These are phyloP conservation scores for Emydoidea blandingii DNA, from an alignment of 2,797 vertebrate genomes.

Conservation along the genomic window DNA sequence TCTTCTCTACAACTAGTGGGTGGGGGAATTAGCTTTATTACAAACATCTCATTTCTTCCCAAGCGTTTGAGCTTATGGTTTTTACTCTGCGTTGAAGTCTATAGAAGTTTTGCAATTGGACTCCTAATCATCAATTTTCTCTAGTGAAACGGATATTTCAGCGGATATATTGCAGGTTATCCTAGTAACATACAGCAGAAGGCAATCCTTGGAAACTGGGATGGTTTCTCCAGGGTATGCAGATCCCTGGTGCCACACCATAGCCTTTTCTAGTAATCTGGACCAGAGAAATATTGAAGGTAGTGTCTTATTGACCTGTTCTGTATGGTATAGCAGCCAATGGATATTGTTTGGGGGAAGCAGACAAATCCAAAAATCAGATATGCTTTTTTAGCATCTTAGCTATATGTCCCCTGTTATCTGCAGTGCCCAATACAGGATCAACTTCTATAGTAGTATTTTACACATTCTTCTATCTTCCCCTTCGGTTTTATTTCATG, in stretches of 20 bases:
- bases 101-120: background rate
- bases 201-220: background rate
- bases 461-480: background rate
- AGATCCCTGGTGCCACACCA: background rate
- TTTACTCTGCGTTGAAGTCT: background rate
- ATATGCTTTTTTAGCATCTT: background rate
- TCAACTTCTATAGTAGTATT: background rate
- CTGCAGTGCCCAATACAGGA: background rate
- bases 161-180: conserved; percentile 11
- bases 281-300: background rate
- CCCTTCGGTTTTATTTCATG: background rate
- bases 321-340: background rate
- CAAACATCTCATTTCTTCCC: background rate
- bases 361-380: background rate
- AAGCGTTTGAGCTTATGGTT: background rate
- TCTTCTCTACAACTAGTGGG: background rate
- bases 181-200: background rate
- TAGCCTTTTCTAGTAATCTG: background rate
- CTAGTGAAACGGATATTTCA: background rate
- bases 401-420: background rate
- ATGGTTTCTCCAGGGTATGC: background rate
- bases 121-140: background rate
- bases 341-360: background rate
- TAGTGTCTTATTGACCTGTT: background rate
- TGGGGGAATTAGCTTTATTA: background rate